phyloP scores from a whole-genome alignment of 2,888 invertebrate genomes.

The Drosophila helvetica region DNA sequence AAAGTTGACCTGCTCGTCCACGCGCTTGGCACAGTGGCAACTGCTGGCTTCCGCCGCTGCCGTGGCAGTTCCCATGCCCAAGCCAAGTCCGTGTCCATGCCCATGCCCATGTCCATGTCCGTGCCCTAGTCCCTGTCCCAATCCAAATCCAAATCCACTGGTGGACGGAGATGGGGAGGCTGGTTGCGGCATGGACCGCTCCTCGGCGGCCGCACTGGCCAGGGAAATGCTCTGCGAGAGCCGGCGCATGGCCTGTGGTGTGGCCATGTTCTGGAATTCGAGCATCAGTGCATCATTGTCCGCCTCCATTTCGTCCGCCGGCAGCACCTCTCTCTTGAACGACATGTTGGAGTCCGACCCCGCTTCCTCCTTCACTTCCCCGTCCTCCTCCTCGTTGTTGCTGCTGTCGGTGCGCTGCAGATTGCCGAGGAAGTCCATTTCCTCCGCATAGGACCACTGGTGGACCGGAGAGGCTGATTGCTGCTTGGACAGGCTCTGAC shows the following conservation, averaged over 20 bases:
- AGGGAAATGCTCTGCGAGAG: constrained; percentile 73
- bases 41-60: constrained; percentile 59
- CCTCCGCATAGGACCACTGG: constrained; percentile 54
- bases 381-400: constrained; percentile 60
- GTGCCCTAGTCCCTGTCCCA: background rate
- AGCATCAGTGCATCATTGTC: constrained; percentile 76
- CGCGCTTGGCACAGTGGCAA: constrained; percentile 73
- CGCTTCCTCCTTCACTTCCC: constrained; percentile 1
- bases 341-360: constrained; percentile 29
- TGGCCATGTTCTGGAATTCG: constrained; percentile 73
- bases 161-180: background rate
- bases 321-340: constrained; percentile 57
- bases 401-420: constrained; percentile 46
- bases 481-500: constrained; percentile 19
- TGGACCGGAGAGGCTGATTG: constrained; percentile 35
- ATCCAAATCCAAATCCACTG: background rate
- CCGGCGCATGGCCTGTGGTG: constrained; percentile 76
- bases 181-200: constrained; percentile 27
- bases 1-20: constrained; percentile 77
- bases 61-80: constrained; percentile 36
- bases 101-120: background rate
- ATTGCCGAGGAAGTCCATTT: constrained; percentile 60
- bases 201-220: constrained; percentile 69
- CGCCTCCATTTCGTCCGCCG: constrained; percentile 63
- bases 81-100: background rate